Percentiles rank a stretch among this genome's conserved stretches.
phyloP scores from a whole-genome alignment of 2,797 vertebrate species.

The Poeciliopsis presidionis region DNA sequence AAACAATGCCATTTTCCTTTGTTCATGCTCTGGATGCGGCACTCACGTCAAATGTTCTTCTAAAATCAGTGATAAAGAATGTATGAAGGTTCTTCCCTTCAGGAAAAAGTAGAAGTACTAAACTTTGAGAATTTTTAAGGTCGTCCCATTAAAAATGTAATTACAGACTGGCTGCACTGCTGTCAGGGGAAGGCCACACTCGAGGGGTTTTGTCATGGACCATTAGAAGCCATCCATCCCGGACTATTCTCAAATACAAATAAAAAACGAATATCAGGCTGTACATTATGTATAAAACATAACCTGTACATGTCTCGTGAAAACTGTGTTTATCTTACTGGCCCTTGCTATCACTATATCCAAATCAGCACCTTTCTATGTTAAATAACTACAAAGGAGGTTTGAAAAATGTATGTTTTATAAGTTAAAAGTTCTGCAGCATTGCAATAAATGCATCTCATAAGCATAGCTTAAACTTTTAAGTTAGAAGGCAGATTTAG shows the following conservation, averaged over 20 bases:
- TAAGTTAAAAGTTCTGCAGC: background rate
- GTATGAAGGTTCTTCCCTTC: background rate
- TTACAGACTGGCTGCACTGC: background rate
- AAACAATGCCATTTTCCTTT: background rate
- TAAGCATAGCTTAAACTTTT: background rate
- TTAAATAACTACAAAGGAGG: background rate
- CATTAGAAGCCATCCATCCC: background rate
- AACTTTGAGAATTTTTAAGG: slow-evolving; percentile 3
- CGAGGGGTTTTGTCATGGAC: background rate
- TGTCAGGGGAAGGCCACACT: slow-evolving; percentile 3
- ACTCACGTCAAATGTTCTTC: background rate
- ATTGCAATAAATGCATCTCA: background rate
- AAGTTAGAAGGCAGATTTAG: background rate
- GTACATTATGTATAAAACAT: background rate
- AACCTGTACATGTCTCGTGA: background rate
- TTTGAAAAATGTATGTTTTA: background rate
- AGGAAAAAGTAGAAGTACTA: background rate
- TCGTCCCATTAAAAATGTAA: background rate
- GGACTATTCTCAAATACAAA: background rate
- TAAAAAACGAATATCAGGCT: background rate
- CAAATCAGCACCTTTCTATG: background rate
- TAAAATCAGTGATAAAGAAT: background rate
- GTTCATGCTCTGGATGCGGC: background rate
- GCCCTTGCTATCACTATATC: background rate
- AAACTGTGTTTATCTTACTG: background rate